A percentile compares a stretch with the other conserved stretches of the same genome.
Conservation (phyloP, 1,140 invertebrate genomes). For the Drosophila kohkoa region DNA sequence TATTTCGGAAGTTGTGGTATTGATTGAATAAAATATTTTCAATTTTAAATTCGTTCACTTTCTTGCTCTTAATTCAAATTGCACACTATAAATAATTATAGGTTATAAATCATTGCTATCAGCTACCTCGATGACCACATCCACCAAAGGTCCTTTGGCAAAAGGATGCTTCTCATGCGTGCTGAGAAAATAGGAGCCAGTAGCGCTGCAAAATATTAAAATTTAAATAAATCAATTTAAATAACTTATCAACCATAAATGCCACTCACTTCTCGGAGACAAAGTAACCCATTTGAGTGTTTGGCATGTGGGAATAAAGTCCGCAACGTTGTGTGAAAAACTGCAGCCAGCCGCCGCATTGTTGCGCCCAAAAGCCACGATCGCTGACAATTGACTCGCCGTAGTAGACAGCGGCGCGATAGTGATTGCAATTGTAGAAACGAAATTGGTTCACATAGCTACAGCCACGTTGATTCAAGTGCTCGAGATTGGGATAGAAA, state of each 20-base stretch:
- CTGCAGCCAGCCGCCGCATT: slow-evolving; percentile 70
- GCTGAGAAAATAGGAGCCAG: slow-evolving; percentile 70
- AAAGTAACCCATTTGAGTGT: slow-evolving; percentile 74
- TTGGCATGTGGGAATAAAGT: slow-evolving; percentile 54
- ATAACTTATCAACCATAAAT: neutral
- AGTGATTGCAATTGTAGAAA: slow-evolving; percentile 86
- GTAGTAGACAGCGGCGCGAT: slow-evolving; percentile 86
- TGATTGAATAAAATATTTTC: too few species aligned
- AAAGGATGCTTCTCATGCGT: slow-evolving; percentile 66
- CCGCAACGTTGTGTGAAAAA: slow-evolving; percentile 66
- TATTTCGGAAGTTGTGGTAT: too few species aligned
- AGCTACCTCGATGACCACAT: slow-evolving; percentile 56
- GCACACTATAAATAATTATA: neutral
- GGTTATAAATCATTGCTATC: slow-evolving; percentile 14
- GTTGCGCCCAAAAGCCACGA: slow-evolving; percentile 71
- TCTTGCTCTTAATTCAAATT: neutral
- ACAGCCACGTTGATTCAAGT: slow-evolving; percentile 90
- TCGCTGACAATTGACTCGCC: slow-evolving; percentile 86
- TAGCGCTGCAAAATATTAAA: slow-evolving; percentile 59
- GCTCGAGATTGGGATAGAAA: slow-evolving; percentile 93
- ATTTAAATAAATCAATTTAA: neutral
- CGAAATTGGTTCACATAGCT: slow-evolving; percentile 76
- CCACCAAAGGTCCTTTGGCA: slow-evolving; percentile 65
- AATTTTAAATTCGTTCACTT: neutral
- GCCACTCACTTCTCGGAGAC: slow-evolving; percentile 55